Percentiles rank a stretch among this genome's conserved stretches.
Evolutionary conservation across 2,888 invertebrate species (phyloP).

Genomic region (Lycophotia porphyrea): DNA sequence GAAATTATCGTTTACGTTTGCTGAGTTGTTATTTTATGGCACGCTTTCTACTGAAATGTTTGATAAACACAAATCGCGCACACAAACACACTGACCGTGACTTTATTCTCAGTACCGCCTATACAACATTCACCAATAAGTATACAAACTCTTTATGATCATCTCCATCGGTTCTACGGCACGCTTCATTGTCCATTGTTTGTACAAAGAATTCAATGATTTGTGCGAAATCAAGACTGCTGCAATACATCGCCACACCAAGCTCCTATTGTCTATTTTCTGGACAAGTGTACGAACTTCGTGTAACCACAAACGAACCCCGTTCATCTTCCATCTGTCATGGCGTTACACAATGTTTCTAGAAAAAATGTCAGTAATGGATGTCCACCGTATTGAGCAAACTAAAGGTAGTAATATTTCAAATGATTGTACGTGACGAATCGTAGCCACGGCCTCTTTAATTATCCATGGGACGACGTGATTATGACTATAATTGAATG

Average conservation of each 20-base stretch:
- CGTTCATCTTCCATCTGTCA: slow-evolving; percentile 57
- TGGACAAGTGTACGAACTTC: slow-evolving; percentile 57
- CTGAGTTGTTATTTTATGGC: slow-evolving; percentile 48
- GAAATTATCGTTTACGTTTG: slow-evolving; percentile 28
- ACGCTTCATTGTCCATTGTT: slow-evolving; percentile 85
- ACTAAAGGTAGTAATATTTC: slow-evolving; percentile 58
- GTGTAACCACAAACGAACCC: slow-evolving; percentile 49
- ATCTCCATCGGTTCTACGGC: slow-evolving; percentile 66
- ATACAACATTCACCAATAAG: slow-evolving; percentile 33
- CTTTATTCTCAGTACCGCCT: slow-evolving; percentile 56
- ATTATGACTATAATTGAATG: slow-evolving; percentile 71
- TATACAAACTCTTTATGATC: slow-evolving; percentile 56
- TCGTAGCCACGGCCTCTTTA: slow-evolving; percentile 70
- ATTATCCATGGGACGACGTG: slow-evolving; percentile 70
- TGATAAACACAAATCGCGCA: slow-evolving; percentile 58
- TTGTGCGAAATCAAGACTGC: slow-evolving; percentile 79
- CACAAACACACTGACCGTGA: slow-evolving; percentile 60
- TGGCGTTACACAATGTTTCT: slow-evolving; percentile 54
- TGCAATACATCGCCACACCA: slow-evolving; percentile 75
- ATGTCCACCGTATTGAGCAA: slow-evolving; percentile 61
- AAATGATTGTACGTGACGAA: slow-evolving; percentile 73
- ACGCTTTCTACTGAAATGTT: slow-evolving; percentile 65
- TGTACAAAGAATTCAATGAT: slow-evolving; percentile 81
- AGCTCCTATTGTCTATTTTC: slow-evolving; percentile 72
- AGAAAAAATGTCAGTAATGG: slow-evolving; percentile 55